Base-by-base conservation (phyloP, 2,113 vertebrate genomes). In the Electrona antarctica region DNA sequence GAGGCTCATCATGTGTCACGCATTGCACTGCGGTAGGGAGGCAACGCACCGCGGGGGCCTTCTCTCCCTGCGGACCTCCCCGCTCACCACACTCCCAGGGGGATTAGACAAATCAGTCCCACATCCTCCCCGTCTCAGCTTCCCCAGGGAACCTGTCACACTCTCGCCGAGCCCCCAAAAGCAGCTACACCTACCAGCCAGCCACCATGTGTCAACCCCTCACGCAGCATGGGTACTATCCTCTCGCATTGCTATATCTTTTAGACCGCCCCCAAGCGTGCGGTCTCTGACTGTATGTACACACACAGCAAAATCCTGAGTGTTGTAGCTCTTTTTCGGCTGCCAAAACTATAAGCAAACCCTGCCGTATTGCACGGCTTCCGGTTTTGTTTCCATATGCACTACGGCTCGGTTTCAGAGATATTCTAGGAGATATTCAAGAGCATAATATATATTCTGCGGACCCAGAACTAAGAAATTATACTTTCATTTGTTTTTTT, bases 171-270 rank as follows among this genome's bases (percentile, higher is more conserved):
- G 10, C 60, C 51, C 65, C 10, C 58, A 14, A 46, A 61, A 45
- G 33, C 58, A 6, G 41, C 48, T 21, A 65, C 21, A 65, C 21
- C 60, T 21, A 21, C 21, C 21, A 21, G 21, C 21, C 21, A 66
- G 69, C 56, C 61, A 69, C 58, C 64, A 21, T 21, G 66, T 70
- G 52, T 70, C 41, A 67, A 21, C 66, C 28, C 54, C 61, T 46
- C 60, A 52, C 28, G 15, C 58, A 21, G 69, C 55, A 54, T 52
- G 64, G 57, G 46, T 2, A n/a, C n/a, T n/a, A 21, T 76, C 52
- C 52, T 52, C 60, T 52, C 55, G 33, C 33, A 6, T 69, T 58
- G 64, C 73, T 65, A 76, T 73, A 69, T 60, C 33, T 45, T 41
- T 41, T 49, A 41, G 33, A 41, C 51, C 69, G 68, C 55, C 67